phyloP scores from a whole-genome alignment of 1,140 invertebrate genomes.

The Heliconius nattereri region DNA sequence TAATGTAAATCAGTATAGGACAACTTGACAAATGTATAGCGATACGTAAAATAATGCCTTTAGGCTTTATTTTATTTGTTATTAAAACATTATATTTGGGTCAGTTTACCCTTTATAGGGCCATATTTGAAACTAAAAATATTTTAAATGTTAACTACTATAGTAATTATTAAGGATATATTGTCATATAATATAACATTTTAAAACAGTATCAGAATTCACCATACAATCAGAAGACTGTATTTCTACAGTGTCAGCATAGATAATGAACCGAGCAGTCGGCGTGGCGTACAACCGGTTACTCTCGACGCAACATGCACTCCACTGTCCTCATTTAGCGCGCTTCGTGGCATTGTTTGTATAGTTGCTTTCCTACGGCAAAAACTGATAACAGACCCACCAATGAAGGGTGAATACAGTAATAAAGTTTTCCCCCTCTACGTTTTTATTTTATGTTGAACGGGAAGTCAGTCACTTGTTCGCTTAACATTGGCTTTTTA shows the following conservation, averaged over 20 bases:
- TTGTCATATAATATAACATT: not conserved
- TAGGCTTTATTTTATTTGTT: not conserved
- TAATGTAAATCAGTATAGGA: not conserved
- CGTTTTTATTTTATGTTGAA: slow-evolving; percentile 22
- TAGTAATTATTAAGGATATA: not conserved
- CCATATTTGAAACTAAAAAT: not conserved
- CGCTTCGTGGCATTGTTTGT: slow-evolving; percentile 54
- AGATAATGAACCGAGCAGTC: slow-evolving; percentile 44
- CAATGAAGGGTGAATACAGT: not conserved
- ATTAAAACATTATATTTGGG: not conserved
- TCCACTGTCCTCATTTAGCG: slow-evolving; percentile 69
- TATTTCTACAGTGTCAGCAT: slow-evolving; percentile 24
- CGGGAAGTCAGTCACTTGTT: slow-evolving; percentile 31
- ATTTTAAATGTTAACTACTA: not conserved
- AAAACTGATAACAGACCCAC: slow-evolving; percentile 33
- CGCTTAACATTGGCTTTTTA: slow-evolving; percentile 23
- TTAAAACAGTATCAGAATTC: not conserved
- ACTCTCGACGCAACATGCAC: slow-evolving; percentile 54
- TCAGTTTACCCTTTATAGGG: too few relatives aligned
- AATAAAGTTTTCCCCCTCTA: not conserved
- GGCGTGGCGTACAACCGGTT: slow-evolving; percentile 56
- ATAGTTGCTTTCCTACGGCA: slow-evolving; percentile 32
- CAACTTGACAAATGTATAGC: not conserved
- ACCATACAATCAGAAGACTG: not conserved
- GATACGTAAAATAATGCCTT: not conserved